Percentiles rank a stretch among this genome's conserved stretches.
Conservation (phyloP, 2,888 invertebrate species). For the Stenolophus ochropezus region DNA sequence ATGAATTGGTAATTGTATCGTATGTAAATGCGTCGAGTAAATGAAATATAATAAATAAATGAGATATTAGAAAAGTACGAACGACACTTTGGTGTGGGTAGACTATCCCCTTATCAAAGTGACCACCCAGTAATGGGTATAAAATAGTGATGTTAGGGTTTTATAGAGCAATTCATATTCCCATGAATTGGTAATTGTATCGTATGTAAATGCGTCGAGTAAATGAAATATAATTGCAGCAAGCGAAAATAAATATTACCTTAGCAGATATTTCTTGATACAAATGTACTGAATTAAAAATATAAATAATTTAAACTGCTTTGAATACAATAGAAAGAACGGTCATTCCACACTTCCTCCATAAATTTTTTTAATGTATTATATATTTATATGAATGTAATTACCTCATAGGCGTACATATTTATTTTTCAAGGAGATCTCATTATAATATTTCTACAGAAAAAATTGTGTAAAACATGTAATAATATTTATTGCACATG, state of each 20-base stretch:
- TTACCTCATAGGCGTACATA: constrained; percentile 33
- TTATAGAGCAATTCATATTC: too few species aligned
- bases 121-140: too few species aligned
- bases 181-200: neutral
- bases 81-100: too few species aligned
- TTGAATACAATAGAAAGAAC: constrained; percentile 48
- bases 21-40: constrained; percentile 6
- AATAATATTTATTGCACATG: neutral
- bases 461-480: too few species aligned
- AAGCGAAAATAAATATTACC: constrained; percentile 33
- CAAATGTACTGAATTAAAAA: constrained; percentile 45
- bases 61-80: too few species aligned
- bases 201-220: neutral
- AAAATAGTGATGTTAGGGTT: too few species aligned
- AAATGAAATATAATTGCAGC: constrained; percentile 24
- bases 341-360: constrained; percentile 41
- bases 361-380: constrained; percentile 43
- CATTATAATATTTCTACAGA: too few species aligned
- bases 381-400: constrained; percentile 33
- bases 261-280: constrained; percentile 39
- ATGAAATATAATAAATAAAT: constrained; percentile 32
- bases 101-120: too few species aligned
- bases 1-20: neutral
- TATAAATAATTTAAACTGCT: constrained; percentile 40
- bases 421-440: neutral